Evolutionary conservation across 2,113 vertebrate species (phyloP), one percentile per base, ranked within the genome.

Genomic region (Gallinago paraguaiae): DNA sequence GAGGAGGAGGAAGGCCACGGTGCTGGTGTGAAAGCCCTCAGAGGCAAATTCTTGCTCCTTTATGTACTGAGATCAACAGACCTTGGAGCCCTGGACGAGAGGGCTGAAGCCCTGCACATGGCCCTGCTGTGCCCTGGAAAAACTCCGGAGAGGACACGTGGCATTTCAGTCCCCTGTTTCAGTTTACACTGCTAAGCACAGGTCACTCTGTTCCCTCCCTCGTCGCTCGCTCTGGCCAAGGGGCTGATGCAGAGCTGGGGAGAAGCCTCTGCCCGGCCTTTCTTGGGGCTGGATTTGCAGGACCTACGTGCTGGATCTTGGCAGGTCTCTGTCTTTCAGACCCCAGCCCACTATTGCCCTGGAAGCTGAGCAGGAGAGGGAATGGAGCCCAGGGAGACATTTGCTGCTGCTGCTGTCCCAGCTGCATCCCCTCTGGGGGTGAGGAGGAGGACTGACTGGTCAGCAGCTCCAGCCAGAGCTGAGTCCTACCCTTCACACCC

Each of bases 161-260:
- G 86, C 75, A 67, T 71, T 92, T 95, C 89, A 79, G 79, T n/a
- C 46, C 54, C 79, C 81, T 86, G 83, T 63, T 88, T 86, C 80
- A 79, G 67, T 51, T 91, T 92, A 95, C 39, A 57, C 22, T 39
- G 39, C 11, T 39, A 28, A 11, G 12, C 7, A 19, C 51, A 27
- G 61, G 61, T 81, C 65, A n/a, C 48, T 46, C 17, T 5, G 1
- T 17, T 50, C 82, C 53, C 31, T 76, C 43, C 61, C 53, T 53
- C 27, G 9, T 59, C 45, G 24, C 43, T 45, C 30, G 15, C 51
- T 61, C 71, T 75, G 61, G 60, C 4, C 0, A 45, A 48, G 51
- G 23, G 18, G 23, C 8, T 54, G 63, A 30, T 24, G 50, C 37
- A 48, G 68, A 57, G 46, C 41, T 68, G 39, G 35, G 18, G 51